These are phyloP conservation scores for Ips typographus DNA, from an alignment of 1,140 invertebrate genomes.

Conservation along the genomic window DNA sequence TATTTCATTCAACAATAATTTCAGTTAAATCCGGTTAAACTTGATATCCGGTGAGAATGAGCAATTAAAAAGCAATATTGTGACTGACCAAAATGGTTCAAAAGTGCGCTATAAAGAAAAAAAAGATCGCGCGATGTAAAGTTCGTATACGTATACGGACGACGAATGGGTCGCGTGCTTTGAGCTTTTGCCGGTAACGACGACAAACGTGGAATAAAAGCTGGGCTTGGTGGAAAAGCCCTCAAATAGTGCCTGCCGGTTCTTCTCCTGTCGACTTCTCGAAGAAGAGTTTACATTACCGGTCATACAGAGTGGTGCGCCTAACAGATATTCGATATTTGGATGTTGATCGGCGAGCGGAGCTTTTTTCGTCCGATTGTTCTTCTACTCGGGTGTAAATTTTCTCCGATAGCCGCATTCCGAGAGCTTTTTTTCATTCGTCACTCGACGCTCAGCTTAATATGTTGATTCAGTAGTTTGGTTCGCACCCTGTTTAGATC, in stretches of 20 bases:
- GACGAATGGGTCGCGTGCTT: conserved; percentile 4
- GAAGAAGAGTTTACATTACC: conserved; percentile 30
- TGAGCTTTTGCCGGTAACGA: conserved; percentile 11
- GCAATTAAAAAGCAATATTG: too few relatives aligned
- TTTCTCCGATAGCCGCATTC: too few relatives aligned
- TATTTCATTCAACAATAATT: too few relatives aligned
- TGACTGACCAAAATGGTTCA: too few relatives aligned
- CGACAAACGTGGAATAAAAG: conserved; percentile 25
- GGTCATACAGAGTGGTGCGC: conserved; percentile 22
- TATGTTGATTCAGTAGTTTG: too few relatives aligned
- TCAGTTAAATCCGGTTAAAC: too few relatives aligned
- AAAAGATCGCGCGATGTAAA: conserved; percentile 23
- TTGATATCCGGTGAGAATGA: too few relatives aligned
- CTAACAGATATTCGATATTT: neutral
- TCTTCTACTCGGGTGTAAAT: too few relatives aligned
- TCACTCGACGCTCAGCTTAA: too few relatives aligned
- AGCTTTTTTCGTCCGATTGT: too few relatives aligned
- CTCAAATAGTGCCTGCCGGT: conserved; percentile 25
- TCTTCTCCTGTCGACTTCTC: conserved; percentile 24
- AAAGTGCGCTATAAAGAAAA: neutral
- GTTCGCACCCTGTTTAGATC: too few relatives aligned
- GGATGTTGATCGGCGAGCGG: neutral
- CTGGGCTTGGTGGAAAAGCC: conserved; percentile 23
- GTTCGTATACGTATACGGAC: neutral
- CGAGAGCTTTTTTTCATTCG: too few relatives aligned